Evolutionary conservation across 64 coral and sea anemone species (phyloP), one percentile per base, ranked within the genome.

Genomic region (Porites australiensis): DNA sequence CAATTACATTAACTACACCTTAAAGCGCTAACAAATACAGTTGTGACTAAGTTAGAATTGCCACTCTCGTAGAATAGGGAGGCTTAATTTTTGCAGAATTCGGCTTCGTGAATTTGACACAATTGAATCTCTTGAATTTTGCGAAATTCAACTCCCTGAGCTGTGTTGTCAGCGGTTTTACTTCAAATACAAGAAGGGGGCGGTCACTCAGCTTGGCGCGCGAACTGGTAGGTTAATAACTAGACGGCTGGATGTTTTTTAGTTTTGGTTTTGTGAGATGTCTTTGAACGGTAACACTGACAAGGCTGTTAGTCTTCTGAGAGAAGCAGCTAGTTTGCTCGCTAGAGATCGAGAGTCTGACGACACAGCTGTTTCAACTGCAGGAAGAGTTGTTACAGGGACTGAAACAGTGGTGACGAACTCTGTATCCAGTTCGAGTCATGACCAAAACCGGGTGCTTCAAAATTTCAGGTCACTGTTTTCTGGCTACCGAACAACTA

Each of bases 391-490:
- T 44, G 12, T 15, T 11, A 19, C 4, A 14, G 4, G 7, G 62
- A 64, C 62, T 64, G 62, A 64, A 64, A 64, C 62, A 64, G 62
- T 64, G 62, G 62, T 64, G 18, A 64, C 62, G 12, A 64, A 64
- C 12, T 13, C 62, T 19, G 18, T 13, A 4, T 64, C 62, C 12
- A 64, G 18, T 64, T 19, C 19, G 8, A 22, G 27, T 70, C 67
- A 73, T 21, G 19, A 70, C 27, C 67, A 73, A 21, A 23, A 64
- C 63, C 23, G 79, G 20, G 59, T 83, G 63, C 55, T 83, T 3
- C 79, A 83, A 46, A 83, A 83, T 63, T 83, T 83, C 21, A 83
- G 58, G 63, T 44, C 79, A 44, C 79, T 83, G 15, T 83, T 60
- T 59, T 51, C 52, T 79, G 77, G 77, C 77, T 79, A 79, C 22